Conservation (phyloP, 2,113 vertebrate genomes). For the Plecotus auritus region DNA sequence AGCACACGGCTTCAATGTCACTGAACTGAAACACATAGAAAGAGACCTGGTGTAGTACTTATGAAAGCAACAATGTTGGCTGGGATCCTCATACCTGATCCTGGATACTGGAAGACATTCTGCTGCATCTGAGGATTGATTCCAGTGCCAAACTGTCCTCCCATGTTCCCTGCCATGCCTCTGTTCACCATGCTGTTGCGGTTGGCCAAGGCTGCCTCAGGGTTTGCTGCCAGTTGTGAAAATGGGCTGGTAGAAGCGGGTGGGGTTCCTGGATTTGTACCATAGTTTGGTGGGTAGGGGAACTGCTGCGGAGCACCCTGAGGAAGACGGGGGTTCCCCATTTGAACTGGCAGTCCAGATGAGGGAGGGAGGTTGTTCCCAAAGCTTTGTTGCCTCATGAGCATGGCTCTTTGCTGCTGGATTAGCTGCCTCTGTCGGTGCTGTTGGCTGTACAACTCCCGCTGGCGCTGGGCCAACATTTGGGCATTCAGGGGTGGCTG, state of each 20-base stretch:
- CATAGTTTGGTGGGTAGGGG: constrained; percentile 88
- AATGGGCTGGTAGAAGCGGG: constrained; percentile 92
- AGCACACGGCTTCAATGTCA: neutral
- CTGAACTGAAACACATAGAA: rapidly evolving
- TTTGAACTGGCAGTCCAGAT: constrained; percentile 80
- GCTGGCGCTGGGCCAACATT: constrained; percentile 95
- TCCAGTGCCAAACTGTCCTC: constrained; percentile 86
- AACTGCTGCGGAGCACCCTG: constrained; percentile 89
- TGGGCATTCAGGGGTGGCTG: constrained; percentile 95
- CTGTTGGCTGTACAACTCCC: constrained; percentile 94
- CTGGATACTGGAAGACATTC: constrained; percentile 91
- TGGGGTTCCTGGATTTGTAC: constrained; percentile 85
- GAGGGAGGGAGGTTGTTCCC: constrained; percentile 79
- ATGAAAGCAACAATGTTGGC: neutral
- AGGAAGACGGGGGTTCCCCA: constrained; percentile 80
- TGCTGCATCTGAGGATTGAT: constrained; percentile 88
- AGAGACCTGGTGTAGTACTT: neutral
- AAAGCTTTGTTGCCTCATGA: constrained; percentile 90
- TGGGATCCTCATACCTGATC: constrained; percentile 81
- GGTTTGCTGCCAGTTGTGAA: constrained; percentile 83
- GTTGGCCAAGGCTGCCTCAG: constrained; percentile 84
- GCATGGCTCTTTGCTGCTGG: constrained; percentile 94
- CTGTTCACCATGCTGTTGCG: constrained; percentile 84
- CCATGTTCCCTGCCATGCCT: constrained; percentile 85
- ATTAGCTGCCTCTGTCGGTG: constrained; percentile 94